These are phyloP conservation scores for Diuraphis noxia DNA, from an alignment of 1,140 invertebrate species.

Conservation along the genomic window DNA sequence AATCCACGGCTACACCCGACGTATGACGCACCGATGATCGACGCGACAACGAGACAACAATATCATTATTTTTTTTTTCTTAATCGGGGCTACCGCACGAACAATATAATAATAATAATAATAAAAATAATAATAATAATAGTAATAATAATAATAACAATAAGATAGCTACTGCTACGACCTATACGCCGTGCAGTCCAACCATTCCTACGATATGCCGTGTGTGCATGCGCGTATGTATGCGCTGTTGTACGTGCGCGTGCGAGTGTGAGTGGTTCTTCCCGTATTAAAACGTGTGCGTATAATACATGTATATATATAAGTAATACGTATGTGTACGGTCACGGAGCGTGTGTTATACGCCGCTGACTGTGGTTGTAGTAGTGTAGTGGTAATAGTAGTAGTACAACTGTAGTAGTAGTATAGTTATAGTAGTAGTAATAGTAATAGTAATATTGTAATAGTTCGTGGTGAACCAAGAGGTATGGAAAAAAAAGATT, in stretches of 20 bases:
- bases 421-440: background rate
- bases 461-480: background rate
- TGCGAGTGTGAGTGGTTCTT: background rate
- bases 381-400: background rate
- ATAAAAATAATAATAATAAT: slow-evolving; percentile 3
- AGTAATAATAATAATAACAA: slow-evolving; percentile 31
- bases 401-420: no score
- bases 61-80: slow-evolving; percentile 9
- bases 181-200: background rate
- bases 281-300: background rate
- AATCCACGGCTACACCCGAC: background rate
- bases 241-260: background rate
- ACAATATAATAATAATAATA: background rate
- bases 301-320: background rate
- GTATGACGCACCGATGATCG: background rate
- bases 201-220: background rate
- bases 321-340: background rate
- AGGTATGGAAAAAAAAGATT: slow-evolving; percentile 20
- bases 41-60: slow-evolving; percentile 17
- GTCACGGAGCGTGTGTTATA: background rate
- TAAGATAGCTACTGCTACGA: background rate
- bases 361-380: background rate
- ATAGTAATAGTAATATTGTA: background rate
- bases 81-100: slow-evolving; percentile 6
- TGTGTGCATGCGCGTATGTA: background rate